Conservation (phyloP, 2,888 invertebrate genomes). For the Drosophila testacea region DNA sequence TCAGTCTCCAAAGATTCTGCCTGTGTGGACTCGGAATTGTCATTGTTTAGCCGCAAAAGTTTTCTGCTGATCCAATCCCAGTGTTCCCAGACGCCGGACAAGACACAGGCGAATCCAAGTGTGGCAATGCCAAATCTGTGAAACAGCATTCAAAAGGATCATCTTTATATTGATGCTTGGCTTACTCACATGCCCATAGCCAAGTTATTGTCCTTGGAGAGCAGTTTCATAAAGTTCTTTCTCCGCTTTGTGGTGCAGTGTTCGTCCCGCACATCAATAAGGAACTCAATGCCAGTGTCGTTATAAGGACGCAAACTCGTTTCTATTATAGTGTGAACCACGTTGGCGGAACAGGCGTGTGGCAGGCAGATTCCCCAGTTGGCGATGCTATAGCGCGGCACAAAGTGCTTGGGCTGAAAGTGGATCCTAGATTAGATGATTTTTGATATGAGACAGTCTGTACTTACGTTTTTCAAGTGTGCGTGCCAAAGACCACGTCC, state of each 20-base stretch:
- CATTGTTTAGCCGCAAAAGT: slow-evolving; percentile 10
- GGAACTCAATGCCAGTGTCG: slow-evolving; percentile 87
- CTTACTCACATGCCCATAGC: slow-evolving; percentile 85
- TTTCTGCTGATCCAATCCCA: slow-evolving; percentile 49
- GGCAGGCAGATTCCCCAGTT: slow-evolving; percentile 91
- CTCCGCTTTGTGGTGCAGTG: slow-evolving; percentile 87
- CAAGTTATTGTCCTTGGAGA: slow-evolving; percentile 84
- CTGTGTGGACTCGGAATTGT: background rate
- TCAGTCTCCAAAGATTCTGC: background rate
- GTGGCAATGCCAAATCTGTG: slow-evolving; percentile 37
- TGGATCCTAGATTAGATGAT: background rate
- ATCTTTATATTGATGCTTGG: background rate
- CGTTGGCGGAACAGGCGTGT: slow-evolving; percentile 88
- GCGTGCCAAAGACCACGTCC: slow-evolving; percentile 88
- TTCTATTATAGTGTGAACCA: slow-evolving; percentile 86
- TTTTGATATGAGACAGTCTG: background rate
- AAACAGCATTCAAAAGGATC: background rate
- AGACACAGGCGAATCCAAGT: slow-evolving; percentile 33
- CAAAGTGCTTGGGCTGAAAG: slow-evolving; percentile 90
- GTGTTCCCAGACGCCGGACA: slow-evolving; percentile 52
- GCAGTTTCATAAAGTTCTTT: slow-evolving; percentile 65
- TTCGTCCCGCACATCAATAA: slow-evolving; percentile 86
- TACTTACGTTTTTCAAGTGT: slow-evolving; percentile 87
- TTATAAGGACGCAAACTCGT: slow-evolving; percentile 87
- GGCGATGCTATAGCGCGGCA: slow-evolving; percentile 89